Evolutionary conservation across 2,888 invertebrate genomes (phyloP), one percentile per base, ranked within the genome.

Genomic region (Nemapogon koenigi): DNA sequence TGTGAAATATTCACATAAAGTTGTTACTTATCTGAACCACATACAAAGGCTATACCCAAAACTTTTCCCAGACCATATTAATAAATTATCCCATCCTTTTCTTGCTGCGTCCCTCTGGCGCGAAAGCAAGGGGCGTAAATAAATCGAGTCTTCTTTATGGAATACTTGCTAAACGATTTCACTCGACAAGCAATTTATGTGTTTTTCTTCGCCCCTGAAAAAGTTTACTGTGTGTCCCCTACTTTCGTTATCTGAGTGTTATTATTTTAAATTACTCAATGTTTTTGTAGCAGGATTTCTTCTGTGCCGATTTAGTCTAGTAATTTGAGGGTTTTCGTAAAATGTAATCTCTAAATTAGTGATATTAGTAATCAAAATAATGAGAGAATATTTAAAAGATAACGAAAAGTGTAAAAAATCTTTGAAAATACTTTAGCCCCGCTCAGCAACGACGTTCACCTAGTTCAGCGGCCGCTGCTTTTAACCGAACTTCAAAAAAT

Each of bases 141-240:
- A 33, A 33, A 33, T 33, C 33, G 19, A 33, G 19, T 33, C 33
- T 18, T 16, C 19, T 33, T 33, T 33, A 33, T 16, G 19, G 16
- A 33, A 19, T 33, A 33, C 33, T 14, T 19, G 33, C 33, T 33
- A 33, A 33, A 33, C 33, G 33, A 33, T 33, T 33, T 16, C 19
- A 33, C 19, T 33, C 33, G 33, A 33, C 33, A 33, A 33, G 33
- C 33, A 33, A 33, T 33, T 33, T 33, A 33, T 33, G 33, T 33
- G 33, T 33, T 33, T 33, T 33, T 33, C 33, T 33, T 33, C 19
- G 33, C 33, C 33, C 33, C 33, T 19, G 19, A 33, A 33, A 33
- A 33, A 33, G 19, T 33, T 33, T 33, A 33, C 33, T 19, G 11
- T 33, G 33, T 33, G 19, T n/a, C 2, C 13, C 33, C 16, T 19